Conservation (phyloP, 2,113 vertebrate species). For the Lamprologus lemairii region DNA sequence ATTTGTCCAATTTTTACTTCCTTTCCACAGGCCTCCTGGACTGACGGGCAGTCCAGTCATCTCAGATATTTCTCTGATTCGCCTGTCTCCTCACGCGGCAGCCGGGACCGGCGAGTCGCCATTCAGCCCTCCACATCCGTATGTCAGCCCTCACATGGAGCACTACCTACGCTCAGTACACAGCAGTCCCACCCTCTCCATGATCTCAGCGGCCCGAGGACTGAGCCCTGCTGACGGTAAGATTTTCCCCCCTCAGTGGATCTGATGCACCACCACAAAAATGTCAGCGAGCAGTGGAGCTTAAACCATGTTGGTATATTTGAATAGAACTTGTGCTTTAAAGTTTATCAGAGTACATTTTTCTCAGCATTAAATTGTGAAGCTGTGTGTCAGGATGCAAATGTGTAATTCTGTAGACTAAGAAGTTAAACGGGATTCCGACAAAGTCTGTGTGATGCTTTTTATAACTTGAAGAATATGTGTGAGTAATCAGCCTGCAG, state of each 20-base stretch:
- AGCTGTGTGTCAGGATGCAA: background rate
- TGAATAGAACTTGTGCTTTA: background rate
- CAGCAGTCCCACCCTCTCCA: slow-evolving; percentile 88
- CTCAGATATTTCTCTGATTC: slow-evolving; percentile 93
- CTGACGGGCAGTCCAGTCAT: slow-evolving; percentile 89
- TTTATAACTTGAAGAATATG: background rate
- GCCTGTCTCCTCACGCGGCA: slow-evolving; percentile 82
- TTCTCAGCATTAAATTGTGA: background rate
- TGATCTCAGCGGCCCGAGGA: slow-evolving; percentile 91
- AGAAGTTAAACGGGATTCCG: background rate
- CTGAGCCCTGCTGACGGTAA: slow-evolving; percentile 93
- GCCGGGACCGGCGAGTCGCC: slow-evolving; percentile 77
- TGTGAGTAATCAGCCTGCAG: background rate
- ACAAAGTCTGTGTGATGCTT: background rate
- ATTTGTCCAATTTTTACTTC: background rate
- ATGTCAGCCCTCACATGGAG: slow-evolving; percentile 92
- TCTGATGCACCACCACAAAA: background rate
- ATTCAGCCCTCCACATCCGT: slow-evolving; percentile 84
- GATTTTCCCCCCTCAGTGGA: slow-evolving; percentile 1
- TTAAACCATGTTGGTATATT: background rate
- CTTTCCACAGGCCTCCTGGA: slow-evolving; percentile 79
- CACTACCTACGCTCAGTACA: slow-evolving; percentile 95
- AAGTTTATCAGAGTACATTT: background rate
- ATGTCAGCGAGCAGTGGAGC: background rate
- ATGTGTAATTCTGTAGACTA: background rate